phyloP scores from a whole-genome alignment of 2,113 vertebrate genomes.

The Struthidea cinerea region DNA sequence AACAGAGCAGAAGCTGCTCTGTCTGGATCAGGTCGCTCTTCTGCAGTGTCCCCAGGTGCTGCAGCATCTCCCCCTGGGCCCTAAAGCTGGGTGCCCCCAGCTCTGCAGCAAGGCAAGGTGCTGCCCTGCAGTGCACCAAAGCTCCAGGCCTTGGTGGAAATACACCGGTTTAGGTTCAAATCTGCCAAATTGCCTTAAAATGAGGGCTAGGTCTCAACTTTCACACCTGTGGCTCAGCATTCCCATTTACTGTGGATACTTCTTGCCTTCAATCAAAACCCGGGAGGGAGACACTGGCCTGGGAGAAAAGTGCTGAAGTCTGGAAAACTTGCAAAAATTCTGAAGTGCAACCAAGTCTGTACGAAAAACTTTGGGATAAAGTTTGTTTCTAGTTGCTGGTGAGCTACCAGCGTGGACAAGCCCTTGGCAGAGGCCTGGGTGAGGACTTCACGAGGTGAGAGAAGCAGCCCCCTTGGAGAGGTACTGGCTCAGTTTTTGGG shows the following conservation, averaged over 20 bases:
- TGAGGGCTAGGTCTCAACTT: not conserved
- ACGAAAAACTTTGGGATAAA: not conserved
- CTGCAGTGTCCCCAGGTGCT: not conserved
- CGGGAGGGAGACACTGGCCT: not conserved
- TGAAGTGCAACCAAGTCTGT: not conserved
- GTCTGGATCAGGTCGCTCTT: not conserved
- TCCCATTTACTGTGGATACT: not conserved
- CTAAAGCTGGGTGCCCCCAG: not conserved
- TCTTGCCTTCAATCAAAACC: not conserved
- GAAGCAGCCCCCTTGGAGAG: not conserved
- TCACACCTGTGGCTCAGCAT: not conserved
- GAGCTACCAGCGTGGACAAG: rapidly evolving
- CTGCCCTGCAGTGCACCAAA: not conserved
- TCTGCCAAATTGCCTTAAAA: not conserved
- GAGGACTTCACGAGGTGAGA: not conserved
- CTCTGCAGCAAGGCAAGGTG: not conserved
- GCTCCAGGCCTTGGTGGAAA: not conserved
- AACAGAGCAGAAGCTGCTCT: not conserved
- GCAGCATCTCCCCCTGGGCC: not conserved
- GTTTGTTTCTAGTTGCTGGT: not conserved
- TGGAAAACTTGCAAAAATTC: not conserved
- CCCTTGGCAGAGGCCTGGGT: not conserved
- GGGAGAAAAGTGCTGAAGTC: not conserved
- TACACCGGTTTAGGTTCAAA: not conserved
- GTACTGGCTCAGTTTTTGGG: not conserved